Conservation (phyloP, 2,888 invertebrate species). For the Hirudinaria manillensis region DNA sequence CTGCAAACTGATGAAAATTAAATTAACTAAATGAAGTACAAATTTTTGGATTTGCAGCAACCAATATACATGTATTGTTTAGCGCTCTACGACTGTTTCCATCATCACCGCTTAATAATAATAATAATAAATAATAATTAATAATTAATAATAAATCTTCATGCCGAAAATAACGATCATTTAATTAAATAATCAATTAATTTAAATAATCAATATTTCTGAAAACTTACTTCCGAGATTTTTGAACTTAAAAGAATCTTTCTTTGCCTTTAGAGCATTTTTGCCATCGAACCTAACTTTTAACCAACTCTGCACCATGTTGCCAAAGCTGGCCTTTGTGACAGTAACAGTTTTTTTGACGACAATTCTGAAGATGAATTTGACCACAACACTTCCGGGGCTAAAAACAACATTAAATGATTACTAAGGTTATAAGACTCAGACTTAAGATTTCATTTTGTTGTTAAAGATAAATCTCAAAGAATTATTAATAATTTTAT, state of each 20-base stretch:
- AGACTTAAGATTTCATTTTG: background rate
- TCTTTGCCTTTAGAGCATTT: background rate
- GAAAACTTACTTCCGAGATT: background rate
- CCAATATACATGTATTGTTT: too few species aligned
- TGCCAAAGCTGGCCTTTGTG: background rate
- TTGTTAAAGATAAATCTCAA: too few species aligned
- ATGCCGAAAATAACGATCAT: too few species aligned
- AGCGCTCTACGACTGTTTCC: too few species aligned
- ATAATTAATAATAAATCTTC: too few species aligned
- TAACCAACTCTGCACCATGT: background rate
- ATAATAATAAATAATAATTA: too few species aligned
- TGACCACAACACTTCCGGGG: slow-evolving; percentile 2
- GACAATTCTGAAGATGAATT: background rate
- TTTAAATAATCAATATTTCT: too few species aligned
- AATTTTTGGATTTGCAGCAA: too few species aligned
- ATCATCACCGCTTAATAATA: too few species aligned
- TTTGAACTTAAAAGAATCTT: slow-evolving; percentile 1
- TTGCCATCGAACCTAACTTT: background rate
- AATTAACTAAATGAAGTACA: background rate
- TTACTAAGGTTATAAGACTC: background rate
- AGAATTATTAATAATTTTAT: too few species aligned
- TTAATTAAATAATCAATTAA: too few species aligned
- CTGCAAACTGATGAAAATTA: background rate
- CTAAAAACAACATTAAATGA: background rate
- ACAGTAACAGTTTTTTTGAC: background rate